These are phyloP conservation scores for Prosapia bicincta DNA, from an alignment of 2,888 invertebrate species.

Conservation along the genomic window DNA sequence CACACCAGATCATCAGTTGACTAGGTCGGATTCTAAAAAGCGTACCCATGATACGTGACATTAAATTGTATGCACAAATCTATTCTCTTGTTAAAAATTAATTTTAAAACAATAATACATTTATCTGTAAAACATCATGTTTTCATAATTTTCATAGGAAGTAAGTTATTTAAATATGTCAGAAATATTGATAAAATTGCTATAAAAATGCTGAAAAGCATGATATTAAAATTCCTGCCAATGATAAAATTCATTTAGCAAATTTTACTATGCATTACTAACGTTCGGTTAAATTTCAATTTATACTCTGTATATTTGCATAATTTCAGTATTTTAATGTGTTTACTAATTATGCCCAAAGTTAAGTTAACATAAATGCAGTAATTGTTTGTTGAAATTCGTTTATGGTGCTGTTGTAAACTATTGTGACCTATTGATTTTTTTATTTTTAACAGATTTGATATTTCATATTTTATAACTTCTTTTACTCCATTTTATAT, in stretches of 20 bases:
- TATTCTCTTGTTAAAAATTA: neutral
- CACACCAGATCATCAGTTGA: slow-evolving; percentile 75
- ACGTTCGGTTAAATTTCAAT: too few relatives aligned
- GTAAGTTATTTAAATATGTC: neutral
- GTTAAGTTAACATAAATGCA: too few relatives aligned
- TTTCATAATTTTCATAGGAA: neutral
- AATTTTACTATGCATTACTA: neutral
- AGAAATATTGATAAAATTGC: neutral
- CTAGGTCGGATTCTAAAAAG: slow-evolving; percentile 51
- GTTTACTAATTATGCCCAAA: neutral
- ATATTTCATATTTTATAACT: too few relatives aligned
- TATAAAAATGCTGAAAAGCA: neutral
- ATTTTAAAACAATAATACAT: neutral
- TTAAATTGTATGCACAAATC: slow-evolving; percentile 5
- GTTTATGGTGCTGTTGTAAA: too few relatives aligned
- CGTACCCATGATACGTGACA: slow-evolving; percentile 31
- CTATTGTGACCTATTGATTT: too few relatives aligned
- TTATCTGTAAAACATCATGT: neutral
- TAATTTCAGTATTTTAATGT: too few relatives aligned
- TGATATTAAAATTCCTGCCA: neutral
- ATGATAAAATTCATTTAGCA: neutral
- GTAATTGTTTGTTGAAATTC: too few relatives aligned
- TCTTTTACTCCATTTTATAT: too few relatives aligned
- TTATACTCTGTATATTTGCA: too few relatives aligned
- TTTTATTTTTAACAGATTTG: too few relatives aligned